Evolutionary conservation across 2,113 vertebrate species (phyloP).

Genomic region (Nothobranchius furzeri): DNA sequence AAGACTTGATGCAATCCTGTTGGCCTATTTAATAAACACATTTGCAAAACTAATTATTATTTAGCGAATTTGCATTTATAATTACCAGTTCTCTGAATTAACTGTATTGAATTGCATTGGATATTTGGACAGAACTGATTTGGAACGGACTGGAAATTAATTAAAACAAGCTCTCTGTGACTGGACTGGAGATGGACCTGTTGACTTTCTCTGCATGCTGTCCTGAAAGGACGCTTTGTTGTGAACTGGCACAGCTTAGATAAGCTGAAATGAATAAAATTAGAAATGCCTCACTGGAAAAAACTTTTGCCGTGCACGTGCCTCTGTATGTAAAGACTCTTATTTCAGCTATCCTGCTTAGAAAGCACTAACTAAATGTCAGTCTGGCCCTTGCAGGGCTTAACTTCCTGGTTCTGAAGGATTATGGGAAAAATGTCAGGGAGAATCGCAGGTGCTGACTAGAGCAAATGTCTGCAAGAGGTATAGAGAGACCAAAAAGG

Average conservation of each 20-base stretch:
- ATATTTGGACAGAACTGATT: neutral
- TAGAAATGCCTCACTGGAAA: neutral
- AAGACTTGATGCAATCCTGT: neutral
- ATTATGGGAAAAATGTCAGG: constrained; percentile 80
- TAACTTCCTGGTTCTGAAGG: constrained; percentile 72
- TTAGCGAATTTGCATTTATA: neutral
- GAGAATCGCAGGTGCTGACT: constrained; percentile 59
- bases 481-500: constrained; percentile 1
- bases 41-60: neutral
- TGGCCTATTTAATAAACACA: too few relatives aligned
- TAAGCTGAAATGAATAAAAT: neutral
- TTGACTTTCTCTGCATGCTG: neutral
- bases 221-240: neutral
- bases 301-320: constrained; percentile 18
- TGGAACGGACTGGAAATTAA: too few relatives aligned
- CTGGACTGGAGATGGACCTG: neutral
- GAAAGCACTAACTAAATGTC: constrained; percentile 76
- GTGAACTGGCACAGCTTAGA: neutral
- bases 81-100: neutral
- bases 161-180: neutral
- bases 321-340: constrained; percentile 18
- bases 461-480: constrained; percentile 56
- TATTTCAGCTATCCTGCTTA: constrained; percentile 60
- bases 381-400: constrained; percentile 68
- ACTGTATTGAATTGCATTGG: neutral